Evolutionary conservation across 2,888 invertebrate genomes (phyloP).

Genomic region (Lapara coniferarum): DNA sequence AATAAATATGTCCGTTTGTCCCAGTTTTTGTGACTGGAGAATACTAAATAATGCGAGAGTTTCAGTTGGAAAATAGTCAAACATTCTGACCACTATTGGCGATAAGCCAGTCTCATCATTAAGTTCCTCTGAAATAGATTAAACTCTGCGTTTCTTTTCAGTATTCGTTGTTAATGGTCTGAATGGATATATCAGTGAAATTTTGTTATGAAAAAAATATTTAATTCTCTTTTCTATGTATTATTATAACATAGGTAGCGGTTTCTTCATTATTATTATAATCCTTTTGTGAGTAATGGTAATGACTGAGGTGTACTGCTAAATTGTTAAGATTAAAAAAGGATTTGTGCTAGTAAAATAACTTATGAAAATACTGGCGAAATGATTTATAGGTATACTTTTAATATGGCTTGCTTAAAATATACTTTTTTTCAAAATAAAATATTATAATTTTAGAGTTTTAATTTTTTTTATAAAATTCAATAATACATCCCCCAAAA

Average conservation of each 20-base stretch:
- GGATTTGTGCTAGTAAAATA: too few relatives aligned
- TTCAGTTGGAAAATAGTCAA: slow-evolving; percentile 16
- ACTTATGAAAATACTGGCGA: too few relatives aligned
- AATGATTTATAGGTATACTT: too few relatives aligned
- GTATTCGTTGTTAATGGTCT: neutral
- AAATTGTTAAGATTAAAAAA: too few relatives aligned
- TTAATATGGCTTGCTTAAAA: too few relatives aligned
- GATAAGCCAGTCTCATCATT: slow-evolving; percentile 9
- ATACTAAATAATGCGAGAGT: slow-evolving; percentile 18
- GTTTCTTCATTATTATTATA: neutral
- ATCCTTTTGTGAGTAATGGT: neutral
- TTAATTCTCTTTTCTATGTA: neutral
- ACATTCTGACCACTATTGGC: slow-evolving; percentile 12
- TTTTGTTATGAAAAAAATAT: neutral
- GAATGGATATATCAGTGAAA: neutral
- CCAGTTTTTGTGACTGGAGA: slow-evolving; percentile 15
- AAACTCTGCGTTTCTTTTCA: neutral
- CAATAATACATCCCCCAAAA: too few relatives aligned
- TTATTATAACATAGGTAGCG: neutral
- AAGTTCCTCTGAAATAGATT: slow-evolving; percentile 14
- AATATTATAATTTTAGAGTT: too few relatives aligned
- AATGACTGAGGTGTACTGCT: too few relatives aligned
- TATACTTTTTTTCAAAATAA: too few relatives aligned
- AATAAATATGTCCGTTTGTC: slow-evolving; percentile 11
- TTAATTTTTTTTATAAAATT: too few relatives aligned